A percentile compares a stretch with the other conserved stretches of the same genome.
Evolutionary conservation across 2,888 invertebrate species (phyloP).

Genomic region (Lomographa bimaculata): DNA sequence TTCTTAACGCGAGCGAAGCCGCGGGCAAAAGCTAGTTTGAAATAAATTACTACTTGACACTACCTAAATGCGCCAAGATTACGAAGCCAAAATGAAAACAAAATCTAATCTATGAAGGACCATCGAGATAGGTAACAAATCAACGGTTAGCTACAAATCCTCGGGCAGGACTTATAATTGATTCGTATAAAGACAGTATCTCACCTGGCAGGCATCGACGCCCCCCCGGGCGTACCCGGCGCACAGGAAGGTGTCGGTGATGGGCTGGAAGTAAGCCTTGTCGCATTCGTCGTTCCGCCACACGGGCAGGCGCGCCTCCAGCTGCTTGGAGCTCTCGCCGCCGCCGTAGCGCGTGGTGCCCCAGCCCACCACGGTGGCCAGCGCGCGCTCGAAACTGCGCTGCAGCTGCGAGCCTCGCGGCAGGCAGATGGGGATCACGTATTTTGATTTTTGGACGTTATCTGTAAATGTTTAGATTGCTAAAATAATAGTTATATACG

Average conservation of each 20-base stretch:
- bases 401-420: slow-evolving; percentile 84
- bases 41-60: too few species aligned
- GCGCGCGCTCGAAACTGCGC: slow-evolving; percentile 87
- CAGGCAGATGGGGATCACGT: slow-evolving; percentile 94
- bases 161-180: too few species aligned
- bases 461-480: too few species aligned
- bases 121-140: too few species aligned
- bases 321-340: slow-evolving; percentile 92
- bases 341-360: slow-evolving; percentile 95
- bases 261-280: slow-evolving; percentile 95
- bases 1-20: too few species aligned
- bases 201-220: slow-evolving; percentile 95
- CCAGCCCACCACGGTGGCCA: slow-evolving; percentile 96
- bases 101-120: too few species aligned
- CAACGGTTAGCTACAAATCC: too few species aligned
- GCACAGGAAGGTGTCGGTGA: slow-evolving; percentile 94
- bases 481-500: too few species aligned
- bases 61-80: too few species aligned
- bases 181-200: too few species aligned
- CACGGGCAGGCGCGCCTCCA: slow-evolving; percentile 93
- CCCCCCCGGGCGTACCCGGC: slow-evolving; percentile 95
- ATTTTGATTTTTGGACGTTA: slow-evolving; percentile 91
- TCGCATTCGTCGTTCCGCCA: slow-evolving; percentile 96
- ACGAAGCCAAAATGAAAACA: too few species aligned
- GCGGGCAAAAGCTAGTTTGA: too few species aligned